Base-by-base conservation (phyloP, 2,888 invertebrate genomes). In the Platycheirus rosarum region DNA sequence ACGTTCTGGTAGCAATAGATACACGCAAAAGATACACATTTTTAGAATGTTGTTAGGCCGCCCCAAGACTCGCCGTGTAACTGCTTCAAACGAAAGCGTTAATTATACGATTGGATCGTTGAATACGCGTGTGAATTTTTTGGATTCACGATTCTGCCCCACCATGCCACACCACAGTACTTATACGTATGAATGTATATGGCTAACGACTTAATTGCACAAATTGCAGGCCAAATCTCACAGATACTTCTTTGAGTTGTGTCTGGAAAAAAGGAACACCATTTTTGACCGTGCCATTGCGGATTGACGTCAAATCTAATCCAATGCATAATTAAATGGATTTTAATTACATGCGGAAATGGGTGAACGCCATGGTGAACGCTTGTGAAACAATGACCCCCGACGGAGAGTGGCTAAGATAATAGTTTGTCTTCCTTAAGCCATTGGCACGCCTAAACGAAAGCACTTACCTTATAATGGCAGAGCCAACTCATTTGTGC, bases 321-420 rank as follows among this genome's bases (percentile, higher is more conserved):
- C 69, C 62, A 13, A 16, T 26, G 51, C 65, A 53, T 60, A 71
- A 71, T 60, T 71, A 62, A 63, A 63, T 48, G 78, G 66, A 53
- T 74, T 79, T 74, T 78, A 62, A 78, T 78, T 78, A 51, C 68
- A 78, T 46, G 53, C 78, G 78, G 78, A 78, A 78, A 73, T 71
- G 46, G 2, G 6, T 7, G n/a, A 13, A 42, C 16, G 44, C 29
- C 7, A 32, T 6, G 29, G 6, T 26, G 6, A 26, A 26, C 6
- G 26, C n/a, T n/a, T 23, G 23, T 23, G 23, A 23, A 23, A 32
- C 29, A 32, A 32, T 32, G 29, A 32, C 29, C 29, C 29, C 29
- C 29, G 29, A 32, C 8, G 29, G 29, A 3, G 29, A 4, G 23
- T 2, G 3, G 23, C 23, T 4, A 35, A 2, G 35, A 35, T 8